These are phyloP conservation scores for Callimorpha dominula DNA, from an alignment of 2,888 invertebrate genomes.

Conservation along the genomic window DNA sequence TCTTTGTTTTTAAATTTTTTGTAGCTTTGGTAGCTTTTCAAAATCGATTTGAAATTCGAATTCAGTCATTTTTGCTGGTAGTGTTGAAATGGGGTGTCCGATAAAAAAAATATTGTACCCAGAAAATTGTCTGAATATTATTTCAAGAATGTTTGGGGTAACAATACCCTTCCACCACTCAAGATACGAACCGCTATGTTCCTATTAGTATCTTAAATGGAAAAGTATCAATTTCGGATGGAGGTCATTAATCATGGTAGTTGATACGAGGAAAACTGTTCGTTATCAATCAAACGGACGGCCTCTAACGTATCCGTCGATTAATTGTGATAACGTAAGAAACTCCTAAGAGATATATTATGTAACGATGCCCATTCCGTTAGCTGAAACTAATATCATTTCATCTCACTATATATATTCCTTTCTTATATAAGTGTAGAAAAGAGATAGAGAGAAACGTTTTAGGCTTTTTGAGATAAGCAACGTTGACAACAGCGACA, in stretches of 20 bases:
- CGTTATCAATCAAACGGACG: conserved; percentile 45
- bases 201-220: conserved; percentile 18
- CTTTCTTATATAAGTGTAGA: not conserved
- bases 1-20: too few relatives aligned
- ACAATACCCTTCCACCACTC: conserved; percentile 14
- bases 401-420: not conserved
- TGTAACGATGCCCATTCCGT: not conserved
- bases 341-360: conserved; percentile 10
- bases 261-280: conserved; percentile 34
- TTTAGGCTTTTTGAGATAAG: not conserved
- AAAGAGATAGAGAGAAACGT: not conserved
- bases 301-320: conserved; percentile 31
- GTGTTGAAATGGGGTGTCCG: too few relatives aligned
- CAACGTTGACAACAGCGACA: not conserved
- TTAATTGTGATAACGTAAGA: conserved; percentile 42
- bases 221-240: conserved; percentile 46
- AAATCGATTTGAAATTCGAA: too few relatives aligned
- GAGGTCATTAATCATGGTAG: conserved; percentile 45
- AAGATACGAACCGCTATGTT: conserved; percentile 29
- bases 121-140: not conserved
- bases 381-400: not conserved
- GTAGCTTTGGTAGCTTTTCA: too few relatives aligned
- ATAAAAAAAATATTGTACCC: not conserved
- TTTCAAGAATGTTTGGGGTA: conserved; percentile 2
- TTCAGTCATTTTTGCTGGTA: too few relatives aligned